Base-by-base conservation (phyloP, 2,113 vertebrate genomes). In the Phasianus colchicus region DNA sequence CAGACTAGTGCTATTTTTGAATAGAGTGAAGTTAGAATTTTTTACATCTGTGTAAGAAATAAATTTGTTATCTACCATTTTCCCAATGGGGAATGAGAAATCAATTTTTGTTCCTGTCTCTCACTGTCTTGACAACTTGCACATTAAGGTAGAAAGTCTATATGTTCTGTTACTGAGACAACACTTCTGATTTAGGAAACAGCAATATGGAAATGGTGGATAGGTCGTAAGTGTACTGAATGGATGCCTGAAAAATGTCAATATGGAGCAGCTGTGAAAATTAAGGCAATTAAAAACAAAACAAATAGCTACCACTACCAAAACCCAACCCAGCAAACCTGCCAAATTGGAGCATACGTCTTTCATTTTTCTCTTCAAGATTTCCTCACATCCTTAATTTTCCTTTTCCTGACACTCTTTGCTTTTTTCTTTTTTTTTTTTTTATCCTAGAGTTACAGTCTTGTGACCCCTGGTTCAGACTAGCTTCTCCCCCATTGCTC, bases 1-100 rank as follows among this genome's bases (percentile, higher is more conserved):
- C 54, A 75, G 45, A 80, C 61, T 42, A 76, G 47, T 60, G 18
- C 17, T 3, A 8, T 78, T 85, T 83, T 90, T 73, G 25, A 66
- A 40, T 57, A 72, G 13, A 18, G 17, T 85, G 27, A 76, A 79
- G 52, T 25, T 64, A 6, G 57, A 71, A 22, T 32, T 69, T 21
- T 6, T 38, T 4, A 1, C 29, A 0, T 0, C 9, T 25, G 22
- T 38, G 22, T 36, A 36, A 55, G 29, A 55, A 55, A 54, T 29
- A 54, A 30, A 55, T 34, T 36, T 14, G 12, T 69, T 5, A 43
- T 86, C 22, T 82, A 7, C 16, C 10, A 0, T 61, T 24, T 70
- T 89, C 77, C 20, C 29, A 36, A 70, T 66, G 34, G 22, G 60
- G 43, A 88, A 79, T 20, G 34, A 83, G 58, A 79, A 78, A 67